Evolutionary conservation across 2,888 invertebrate species (phyloP).

Genomic region (Caenorhabditis sulstoni): DNA sequence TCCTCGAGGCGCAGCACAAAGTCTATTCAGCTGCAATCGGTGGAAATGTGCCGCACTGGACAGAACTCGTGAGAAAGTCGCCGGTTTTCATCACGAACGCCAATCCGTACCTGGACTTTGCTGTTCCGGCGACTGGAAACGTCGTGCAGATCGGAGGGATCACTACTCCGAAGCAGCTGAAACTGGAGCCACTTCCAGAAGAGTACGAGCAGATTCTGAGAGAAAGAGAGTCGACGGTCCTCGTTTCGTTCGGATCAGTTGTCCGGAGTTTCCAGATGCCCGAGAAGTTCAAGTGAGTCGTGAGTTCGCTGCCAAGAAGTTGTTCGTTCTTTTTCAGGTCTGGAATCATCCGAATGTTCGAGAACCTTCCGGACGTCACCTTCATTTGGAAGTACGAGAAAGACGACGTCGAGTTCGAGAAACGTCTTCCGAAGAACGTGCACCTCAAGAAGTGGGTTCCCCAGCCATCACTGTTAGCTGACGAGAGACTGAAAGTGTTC

Average conservation of each 20-base stretch:
- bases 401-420: constrained; percentile 3
- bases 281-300: constrained; percentile 37
- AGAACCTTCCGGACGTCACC: constrained; percentile 27
- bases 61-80: constrained; percentile 21
- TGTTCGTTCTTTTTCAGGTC: constrained; percentile 9
- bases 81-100: constrained; percentile 32
- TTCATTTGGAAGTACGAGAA: constrained; percentile 50
- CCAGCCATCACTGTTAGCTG: constrained; percentile 46
- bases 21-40: constrained; percentile 8
- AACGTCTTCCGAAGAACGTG: constrained; percentile 26
- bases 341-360: constrained; percentile 44
- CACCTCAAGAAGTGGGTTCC: constrained; percentile 40
- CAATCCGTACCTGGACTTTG: constrained; percentile 36
- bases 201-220: constrained; percentile 47
- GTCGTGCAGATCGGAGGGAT: constrained; percentile 43
- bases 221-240: constrained; percentile 37
- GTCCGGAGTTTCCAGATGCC: constrained; percentile 52
- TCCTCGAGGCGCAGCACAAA: constrained; percentile 25
- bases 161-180: constrained; percentile 28
- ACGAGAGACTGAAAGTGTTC: constrained; percentile 35
- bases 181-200: constrained; percentile 10
- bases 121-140: constrained; percentile 16
- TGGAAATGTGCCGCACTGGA: constrained; percentile 23
- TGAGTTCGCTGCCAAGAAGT: background rate
- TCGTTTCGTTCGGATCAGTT: constrained; percentile 57